Conservation (phyloP, 2,113 vertebrate genomes). For the Mormoops blainvillei region DNA sequence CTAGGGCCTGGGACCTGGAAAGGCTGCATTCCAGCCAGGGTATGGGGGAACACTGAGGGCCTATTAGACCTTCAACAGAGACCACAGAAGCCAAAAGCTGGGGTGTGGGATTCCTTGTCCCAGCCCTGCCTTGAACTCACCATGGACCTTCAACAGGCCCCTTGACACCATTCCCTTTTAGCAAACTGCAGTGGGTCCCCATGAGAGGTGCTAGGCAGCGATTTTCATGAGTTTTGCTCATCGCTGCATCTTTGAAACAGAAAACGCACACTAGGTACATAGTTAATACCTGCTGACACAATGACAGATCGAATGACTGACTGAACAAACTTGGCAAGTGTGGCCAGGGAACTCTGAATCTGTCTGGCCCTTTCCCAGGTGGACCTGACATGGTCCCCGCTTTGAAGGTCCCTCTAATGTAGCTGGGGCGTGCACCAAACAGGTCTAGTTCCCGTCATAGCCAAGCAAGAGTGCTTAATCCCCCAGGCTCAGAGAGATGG, state of each 20-base stretch:
- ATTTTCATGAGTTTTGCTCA: neutral
- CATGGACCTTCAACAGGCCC: neutral
- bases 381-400: neutral
- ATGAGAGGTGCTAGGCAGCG: rapidly evolving
- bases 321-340: neutral
- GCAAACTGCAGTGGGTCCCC: neutral
- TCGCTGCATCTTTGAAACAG: neutral
- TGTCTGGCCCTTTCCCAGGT: neutral
- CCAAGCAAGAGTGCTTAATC: neutral
- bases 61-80: neutral
- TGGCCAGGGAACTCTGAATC: neutral
- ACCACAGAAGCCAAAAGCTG: neutral
- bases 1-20: neutral
- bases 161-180: neutral
- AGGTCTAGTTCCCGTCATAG: neutral
- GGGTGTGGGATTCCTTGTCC: neutral
- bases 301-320: neutral
- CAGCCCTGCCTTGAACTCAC: neutral
- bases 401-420: neutral
- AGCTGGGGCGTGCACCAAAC: neutral
- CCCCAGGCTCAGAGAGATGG: neutral
- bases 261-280: neutral
- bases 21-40: neutral
- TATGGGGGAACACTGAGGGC: rapidly evolving
- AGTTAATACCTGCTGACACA: neutral